Evolutionary conservation across 2,113 vertebrate genomes (phyloP).

Genomic region (Dolichotis patagonum): DNA sequence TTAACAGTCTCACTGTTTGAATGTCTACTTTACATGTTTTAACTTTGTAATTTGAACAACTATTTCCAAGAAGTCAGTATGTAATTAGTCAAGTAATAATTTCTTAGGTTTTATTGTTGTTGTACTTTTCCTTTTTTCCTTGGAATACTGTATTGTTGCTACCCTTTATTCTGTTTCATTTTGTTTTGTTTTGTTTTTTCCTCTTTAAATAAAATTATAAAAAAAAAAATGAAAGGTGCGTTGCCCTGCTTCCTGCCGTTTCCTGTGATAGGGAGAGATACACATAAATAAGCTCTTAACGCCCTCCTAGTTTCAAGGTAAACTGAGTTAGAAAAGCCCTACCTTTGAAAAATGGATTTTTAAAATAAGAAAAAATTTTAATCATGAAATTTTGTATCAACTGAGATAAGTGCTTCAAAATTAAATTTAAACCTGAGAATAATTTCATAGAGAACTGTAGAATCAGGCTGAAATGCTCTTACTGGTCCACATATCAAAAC

Average conservation of each 20-base stretch:
- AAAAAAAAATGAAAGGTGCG: no score
- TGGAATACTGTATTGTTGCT: no score
- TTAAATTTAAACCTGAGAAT: background rate
- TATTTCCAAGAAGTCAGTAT: no score
- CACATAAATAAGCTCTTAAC: background rate
- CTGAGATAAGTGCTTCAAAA: constrained; percentile 22
- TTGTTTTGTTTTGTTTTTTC: no score
- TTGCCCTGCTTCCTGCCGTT: background rate
- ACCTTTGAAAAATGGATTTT: background rate
- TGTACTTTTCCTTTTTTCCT: no score
- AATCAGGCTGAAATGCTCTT: background rate
- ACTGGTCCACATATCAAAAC: background rate
- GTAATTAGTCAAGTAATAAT: no score
- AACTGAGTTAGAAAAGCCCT: constrained; percentile 14
- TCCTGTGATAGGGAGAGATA: background rate
- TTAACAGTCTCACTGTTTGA: no score
- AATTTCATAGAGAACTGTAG: background rate
- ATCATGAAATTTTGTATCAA: background rate
- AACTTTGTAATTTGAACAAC: no score
- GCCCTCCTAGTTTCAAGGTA: background rate
- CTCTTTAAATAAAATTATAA: no score
- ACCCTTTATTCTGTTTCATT: no score
- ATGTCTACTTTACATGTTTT: no score
- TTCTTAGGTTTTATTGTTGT: no score
- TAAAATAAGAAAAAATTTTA: background rate